Conservation (phyloP, 1,140 invertebrate species). For the Caenorhabditis remanei region DNA sequence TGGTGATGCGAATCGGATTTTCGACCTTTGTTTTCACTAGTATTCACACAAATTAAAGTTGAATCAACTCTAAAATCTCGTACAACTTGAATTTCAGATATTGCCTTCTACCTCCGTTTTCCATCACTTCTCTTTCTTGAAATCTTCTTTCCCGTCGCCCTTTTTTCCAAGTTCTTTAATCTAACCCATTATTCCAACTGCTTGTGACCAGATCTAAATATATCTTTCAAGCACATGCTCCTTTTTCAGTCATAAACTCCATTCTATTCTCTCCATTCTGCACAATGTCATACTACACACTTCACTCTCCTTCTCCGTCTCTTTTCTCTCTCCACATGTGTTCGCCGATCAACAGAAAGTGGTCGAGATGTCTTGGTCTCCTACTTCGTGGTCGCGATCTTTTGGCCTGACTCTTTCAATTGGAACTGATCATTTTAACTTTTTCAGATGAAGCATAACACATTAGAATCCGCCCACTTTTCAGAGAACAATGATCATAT, state of each 20-base stretch:
- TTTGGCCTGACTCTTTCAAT: constrained; percentile 11
- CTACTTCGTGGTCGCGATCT: constrained; percentile 11
- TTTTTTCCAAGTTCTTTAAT: too few species aligned
- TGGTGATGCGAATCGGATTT: too few species aligned
- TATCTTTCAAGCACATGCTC: too few species aligned
- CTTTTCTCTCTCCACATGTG: neutral
- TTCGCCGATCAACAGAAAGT: constrained; percentile 47
- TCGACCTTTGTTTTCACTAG: too few species aligned
- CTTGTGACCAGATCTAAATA: too few species aligned
- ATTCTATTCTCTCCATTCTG: neutral
- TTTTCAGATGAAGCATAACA: constrained; percentile 11
- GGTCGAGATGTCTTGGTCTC: constrained; percentile 44
- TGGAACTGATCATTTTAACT: constrained; percentile 34
- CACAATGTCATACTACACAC: constrained; percentile 1
- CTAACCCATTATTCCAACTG: too few species aligned
- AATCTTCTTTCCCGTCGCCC: too few species aligned
- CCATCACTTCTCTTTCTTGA: too few species aligned
- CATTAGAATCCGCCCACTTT: neutral
- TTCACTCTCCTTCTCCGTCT: neutral
- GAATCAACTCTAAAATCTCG: too few species aligned
- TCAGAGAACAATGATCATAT: neutral
- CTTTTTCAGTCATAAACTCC: neutral
- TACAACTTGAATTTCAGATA: too few species aligned
- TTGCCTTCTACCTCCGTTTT: too few species aligned
- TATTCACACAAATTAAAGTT: too few species aligned